Base-by-base conservation (phyloP, 2,888 invertebrate genomes). In the Leptopterna dolabrata region DNA sequence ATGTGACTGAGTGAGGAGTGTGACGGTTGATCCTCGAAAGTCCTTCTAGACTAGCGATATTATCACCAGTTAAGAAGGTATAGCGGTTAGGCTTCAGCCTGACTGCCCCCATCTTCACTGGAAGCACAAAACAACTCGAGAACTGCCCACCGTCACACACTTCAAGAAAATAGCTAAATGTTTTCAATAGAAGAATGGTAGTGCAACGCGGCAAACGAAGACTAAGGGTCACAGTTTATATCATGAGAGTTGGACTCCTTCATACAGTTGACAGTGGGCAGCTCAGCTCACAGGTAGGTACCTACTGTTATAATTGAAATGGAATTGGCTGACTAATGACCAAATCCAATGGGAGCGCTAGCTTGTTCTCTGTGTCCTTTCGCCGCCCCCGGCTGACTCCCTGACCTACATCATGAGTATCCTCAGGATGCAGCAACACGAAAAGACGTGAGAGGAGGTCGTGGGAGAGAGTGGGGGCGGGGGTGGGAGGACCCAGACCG, bases 331-430 rank as follows among this genome's bases (percentile, higher is more conserved):
- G 24, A 63, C 19, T 63, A 27, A 63, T 63, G 19, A 19, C 63
- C 63, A 27, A 27, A 63, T 63, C 63, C 24, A 27, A 63, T 63
- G 63, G 63, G 24, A 19, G 51, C 51, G n/a, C 51, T 14, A 19
- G 51, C 4, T 4, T n/a, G 11, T 2, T 24, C 63, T 63, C 24
- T 11, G 63, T 27, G 63, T n/a, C 63, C 63, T 63, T 63, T 63
- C 63, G 63, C 63, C 63, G 63, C 63, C 63, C 63, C 63, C 63
- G 63, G 63, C 63, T 63, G 63, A 63, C 63, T 63, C 63, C 63
- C 63, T 63, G 63, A 63, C 63, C 63, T 63, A 63, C 63, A 63
- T 63, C 63, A 63, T 11, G 63, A 36, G 24, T 27, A 27, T 63
- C 63, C 63, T 63, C 63, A n/a, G 63, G 63, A 63, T n/a, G 63